Percentiles rank a stretch among this genome's conserved stretches.
Evolutionary conservation across 2,888 invertebrate genomes (phyloP).

Genomic region (Synergus japonicus): DNA sequence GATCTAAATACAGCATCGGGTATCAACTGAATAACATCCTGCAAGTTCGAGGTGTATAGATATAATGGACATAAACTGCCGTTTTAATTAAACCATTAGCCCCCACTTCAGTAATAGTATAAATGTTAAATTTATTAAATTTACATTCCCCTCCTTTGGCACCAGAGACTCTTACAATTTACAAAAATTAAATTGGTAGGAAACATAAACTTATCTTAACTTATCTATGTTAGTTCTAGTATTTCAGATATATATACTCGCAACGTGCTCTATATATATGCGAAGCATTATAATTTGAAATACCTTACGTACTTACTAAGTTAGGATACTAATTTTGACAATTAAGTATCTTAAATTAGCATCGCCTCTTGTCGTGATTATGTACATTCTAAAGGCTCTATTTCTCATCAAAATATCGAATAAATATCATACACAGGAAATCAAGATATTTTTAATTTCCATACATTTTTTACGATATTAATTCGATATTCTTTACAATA

Average conservation of each 20-base stretch:
- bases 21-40: background rate
- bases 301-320: background rate
- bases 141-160: conserved; percentile 33
- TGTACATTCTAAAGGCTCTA: background rate
- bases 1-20: conserved; percentile 1
- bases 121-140: conserved; percentile 8
- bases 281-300: background rate
- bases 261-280: background rate
- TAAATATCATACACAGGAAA: background rate
- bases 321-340: background rate
- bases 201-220: conserved; percentile 1
- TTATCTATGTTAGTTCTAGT: background rate
- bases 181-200: background rate
- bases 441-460: too few relatives aligned
- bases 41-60: background rate
- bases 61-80: background rate
- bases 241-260: background rate
- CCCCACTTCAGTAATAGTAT: background rate
- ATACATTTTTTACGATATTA: background rate
- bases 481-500: background rate
- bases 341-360: background rate
- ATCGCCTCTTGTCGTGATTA: background rate
- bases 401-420: background rate
- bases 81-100: background rate
- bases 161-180: background rate